Evolutionary conservation across 2,113 vertebrate species (phyloP).

Genomic region (Cranoglanis bouderius): DNA sequence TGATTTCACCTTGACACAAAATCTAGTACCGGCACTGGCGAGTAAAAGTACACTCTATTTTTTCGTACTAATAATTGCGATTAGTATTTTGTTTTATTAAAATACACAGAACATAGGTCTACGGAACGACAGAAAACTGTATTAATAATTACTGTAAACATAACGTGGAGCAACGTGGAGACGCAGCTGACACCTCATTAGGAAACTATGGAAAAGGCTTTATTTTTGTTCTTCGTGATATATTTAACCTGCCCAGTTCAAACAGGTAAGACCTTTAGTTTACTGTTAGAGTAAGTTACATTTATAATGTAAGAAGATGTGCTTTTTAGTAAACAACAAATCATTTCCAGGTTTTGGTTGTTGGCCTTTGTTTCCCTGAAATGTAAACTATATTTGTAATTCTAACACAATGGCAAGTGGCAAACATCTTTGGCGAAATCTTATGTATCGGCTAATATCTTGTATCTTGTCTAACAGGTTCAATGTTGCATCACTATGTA

Average conservation of each 20-base stretch:
- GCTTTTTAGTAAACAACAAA: neutral
- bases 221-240: conserved; percentile 48
- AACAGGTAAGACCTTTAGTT: conserved; percentile 64
- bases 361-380: neutral
- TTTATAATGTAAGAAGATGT: neutral
- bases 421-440: neutral
- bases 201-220: conserved; percentile 51
- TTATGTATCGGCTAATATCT: neutral
- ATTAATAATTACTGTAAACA: neutral
- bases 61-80: neutral
- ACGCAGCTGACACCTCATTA: conserved; percentile 35
- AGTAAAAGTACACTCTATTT: neutral
- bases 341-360: no score
- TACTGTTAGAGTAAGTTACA: neutral
- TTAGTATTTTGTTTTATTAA: neutral
- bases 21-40: neutral
- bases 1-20: conserved; percentile 63
- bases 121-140: neutral
- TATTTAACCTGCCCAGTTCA: conserved; percentile 52
- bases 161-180: neutral
- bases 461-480: neutral
- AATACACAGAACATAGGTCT: neutral
- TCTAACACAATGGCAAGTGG: neutral
- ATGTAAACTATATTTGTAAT: neutral
- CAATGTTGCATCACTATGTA: neutral